Conservation (phyloP, 2,797 vertebrate genomes). For the Pelochelys cantorii region DNA sequence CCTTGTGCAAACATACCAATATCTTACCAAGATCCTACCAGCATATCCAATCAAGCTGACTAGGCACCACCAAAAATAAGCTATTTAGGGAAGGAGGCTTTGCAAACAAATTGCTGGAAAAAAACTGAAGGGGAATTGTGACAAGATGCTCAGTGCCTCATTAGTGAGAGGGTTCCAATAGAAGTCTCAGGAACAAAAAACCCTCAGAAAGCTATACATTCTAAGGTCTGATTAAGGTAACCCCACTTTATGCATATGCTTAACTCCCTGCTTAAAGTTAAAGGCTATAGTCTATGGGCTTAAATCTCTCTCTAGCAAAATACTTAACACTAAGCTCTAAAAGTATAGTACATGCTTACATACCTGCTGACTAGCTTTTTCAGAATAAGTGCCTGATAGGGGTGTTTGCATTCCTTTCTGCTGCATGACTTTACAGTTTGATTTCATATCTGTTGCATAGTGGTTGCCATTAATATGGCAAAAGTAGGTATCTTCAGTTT, state of each 20-base stretch:
- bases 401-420: background rate
- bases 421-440: background rate
- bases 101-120: background rate
- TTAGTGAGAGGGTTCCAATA: background rate
- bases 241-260: constrained; percentile 27
- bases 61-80: background rate
- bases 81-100: background rate
- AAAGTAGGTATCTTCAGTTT: background rate
- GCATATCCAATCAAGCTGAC: background rate
- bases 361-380: background rate
- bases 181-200: constrained; percentile 1
- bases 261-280: constrained; percentile 53
- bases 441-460: background rate
- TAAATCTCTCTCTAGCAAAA: background rate
- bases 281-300: constrained; percentile 14
- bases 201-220: background rate
- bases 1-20: background rate
- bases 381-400: background rate
- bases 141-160: constrained; percentile 22
- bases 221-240: constrained; percentile 43
- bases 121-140: constrained; percentile 9
- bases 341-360: constrained; percentile 29
- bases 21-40: background rate
- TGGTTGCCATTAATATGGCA: background rate
- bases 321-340: constrained; percentile 9